Percentiles rank a stretch among this genome's conserved stretches.
These are phyloP conservation scores for Neofelis nebulosa DNA, from an alignment of 2,113 vertebrate species.

Conservation along the genomic window DNA sequence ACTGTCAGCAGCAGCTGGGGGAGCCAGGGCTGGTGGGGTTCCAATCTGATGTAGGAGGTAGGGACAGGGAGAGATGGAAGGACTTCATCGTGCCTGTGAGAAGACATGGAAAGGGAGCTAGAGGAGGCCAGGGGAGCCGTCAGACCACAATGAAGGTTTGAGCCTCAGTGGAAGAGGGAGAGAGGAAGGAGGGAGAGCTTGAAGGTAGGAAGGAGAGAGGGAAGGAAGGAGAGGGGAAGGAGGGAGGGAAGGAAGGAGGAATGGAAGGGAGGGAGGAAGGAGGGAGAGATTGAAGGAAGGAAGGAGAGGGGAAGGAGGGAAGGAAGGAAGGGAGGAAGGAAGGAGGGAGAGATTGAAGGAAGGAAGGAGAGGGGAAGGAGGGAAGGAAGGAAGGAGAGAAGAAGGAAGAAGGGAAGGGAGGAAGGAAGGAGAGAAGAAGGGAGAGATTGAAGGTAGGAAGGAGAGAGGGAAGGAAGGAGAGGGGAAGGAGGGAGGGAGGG, in stretches of 20 bases:
- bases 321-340: background rate
- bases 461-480: no score
- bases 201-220: no score
- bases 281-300: background rate
- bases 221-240: background rate
- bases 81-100: background rate
- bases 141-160: background rate
- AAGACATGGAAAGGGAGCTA: background rate
- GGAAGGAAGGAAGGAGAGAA: no score
- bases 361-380: no score
- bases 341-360: no score
- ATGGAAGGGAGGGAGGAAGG: background rate
- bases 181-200: background rate
- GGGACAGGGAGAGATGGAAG: background rate
- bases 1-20: background rate
- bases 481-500: no score
- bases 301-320: background rate
- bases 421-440: background rate
- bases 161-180: background rate
- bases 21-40: background rate
- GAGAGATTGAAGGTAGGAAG: no score
- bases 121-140: background rate
- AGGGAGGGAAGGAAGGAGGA: background rate
- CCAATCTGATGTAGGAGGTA: background rate
- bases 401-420: background rate